A percentile compares a stretch with the other conserved stretches of the same genome.
phyloP scores from a whole-genome alignment of 2,888 invertebrate genomes.

The Notodonta ziczac region DNA sequence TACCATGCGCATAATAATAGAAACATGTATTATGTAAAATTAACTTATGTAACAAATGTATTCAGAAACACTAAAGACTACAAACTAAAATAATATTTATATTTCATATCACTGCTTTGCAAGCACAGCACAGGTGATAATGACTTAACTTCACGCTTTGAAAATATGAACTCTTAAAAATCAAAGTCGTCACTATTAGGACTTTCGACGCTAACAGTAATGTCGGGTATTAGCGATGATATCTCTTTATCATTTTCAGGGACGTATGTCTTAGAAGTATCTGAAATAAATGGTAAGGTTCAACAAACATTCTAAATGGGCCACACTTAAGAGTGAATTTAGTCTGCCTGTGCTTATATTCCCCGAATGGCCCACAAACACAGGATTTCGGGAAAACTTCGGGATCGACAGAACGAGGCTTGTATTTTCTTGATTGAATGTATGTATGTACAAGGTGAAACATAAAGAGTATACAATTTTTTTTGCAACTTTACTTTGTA shows the following conservation, averaged over 20 bases:
- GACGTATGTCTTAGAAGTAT: conserved; percentile 56
- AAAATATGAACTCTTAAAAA: conserved; percentile 55
- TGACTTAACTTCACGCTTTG: neutral
- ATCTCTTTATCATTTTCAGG: conserved; percentile 36
- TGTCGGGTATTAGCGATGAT: conserved; percentile 19
- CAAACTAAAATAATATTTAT: neutral
- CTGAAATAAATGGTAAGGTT: conserved; percentile 38
- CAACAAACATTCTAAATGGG: too few species aligned
- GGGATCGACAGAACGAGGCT: too few species aligned
- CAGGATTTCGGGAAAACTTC: too few species aligned
- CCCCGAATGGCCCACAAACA: too few species aligned
- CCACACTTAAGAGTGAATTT: too few species aligned
- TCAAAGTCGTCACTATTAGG: conserved; percentile 69
- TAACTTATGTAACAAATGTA: too few species aligned
- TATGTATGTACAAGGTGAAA: too few species aligned
- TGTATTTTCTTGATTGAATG: too few species aligned
- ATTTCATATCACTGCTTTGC: neutral
- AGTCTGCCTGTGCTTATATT: too few species aligned
- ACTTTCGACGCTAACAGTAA: conserved; percentile 40
- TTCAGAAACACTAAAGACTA: too few species aligned
- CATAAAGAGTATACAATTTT: too few species aligned
- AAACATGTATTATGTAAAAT: conserved; percentile 8
- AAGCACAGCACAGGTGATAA: neutral
- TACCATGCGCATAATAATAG: neutral
- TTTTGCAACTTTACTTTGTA: too few species aligned